Conservation (phyloP, 2,113 vertebrate genomes). For the Myocastor coypus region DNA sequence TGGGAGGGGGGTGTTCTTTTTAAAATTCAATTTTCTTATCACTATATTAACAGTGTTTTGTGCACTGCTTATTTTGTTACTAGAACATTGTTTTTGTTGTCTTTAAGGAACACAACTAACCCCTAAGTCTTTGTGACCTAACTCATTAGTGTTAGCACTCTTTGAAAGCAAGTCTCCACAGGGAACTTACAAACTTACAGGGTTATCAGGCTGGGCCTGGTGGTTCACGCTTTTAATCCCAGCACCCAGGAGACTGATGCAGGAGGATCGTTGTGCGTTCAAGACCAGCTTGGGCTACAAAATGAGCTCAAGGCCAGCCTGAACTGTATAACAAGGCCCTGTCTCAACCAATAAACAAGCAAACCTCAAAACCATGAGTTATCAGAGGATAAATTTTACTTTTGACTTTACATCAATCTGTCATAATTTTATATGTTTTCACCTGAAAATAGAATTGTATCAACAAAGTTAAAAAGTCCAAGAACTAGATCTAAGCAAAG, state of each 20-base stretch:
- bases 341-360: too few relatives aligned
- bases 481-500: neutral
- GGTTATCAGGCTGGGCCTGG: too few relatives aligned
- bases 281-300: too few relatives aligned
- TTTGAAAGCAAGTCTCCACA: neutral
- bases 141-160: neutral
- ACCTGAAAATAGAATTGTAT: constrained; percentile 22
- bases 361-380: neutral
- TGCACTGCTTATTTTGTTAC: neutral
- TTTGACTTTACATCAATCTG: constrained; percentile 31
- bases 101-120: neutral
- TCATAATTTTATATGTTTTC: constrained; percentile 7
- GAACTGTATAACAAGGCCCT: too few relatives aligned
- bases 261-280: too few relatives aligned
- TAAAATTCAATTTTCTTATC: neutral
- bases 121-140: neutral
- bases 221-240: too few relatives aligned
- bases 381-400: neutral
- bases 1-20: neutral
- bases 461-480: neutral
- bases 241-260: too few relatives aligned
- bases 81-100: constrained; percentile 9
- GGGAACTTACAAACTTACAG: neutral
- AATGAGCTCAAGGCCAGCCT: too few relatives aligned
- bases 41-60: neutral